Base-by-base conservation (phyloP, 1,140 invertebrate species). In the Coenobita brevimanus region DNA sequence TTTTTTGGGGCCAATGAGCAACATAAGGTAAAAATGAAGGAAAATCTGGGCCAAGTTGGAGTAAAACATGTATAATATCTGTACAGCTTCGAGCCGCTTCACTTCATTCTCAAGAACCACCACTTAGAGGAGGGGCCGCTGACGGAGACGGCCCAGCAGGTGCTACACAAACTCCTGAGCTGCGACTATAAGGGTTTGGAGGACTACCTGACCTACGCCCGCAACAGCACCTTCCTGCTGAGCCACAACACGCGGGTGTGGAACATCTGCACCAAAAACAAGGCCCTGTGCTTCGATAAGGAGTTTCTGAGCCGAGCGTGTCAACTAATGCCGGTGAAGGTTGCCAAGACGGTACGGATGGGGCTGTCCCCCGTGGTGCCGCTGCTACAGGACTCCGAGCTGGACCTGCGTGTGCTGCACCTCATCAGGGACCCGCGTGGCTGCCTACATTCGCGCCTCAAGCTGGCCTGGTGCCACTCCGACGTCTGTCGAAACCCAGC, bases 71-170 rank as follows among this genome's bases (percentile, higher is more conserved):
- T n/a, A n/a, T n/a, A n/a, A n/a, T n/a, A n/a, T n/a, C n/a, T n/a
- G n/a, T n/a, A n/a, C n/a, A 91, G 89, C 67, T 91, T 86, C 30
- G 89, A 90, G 30, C 89, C 89, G 8, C 76, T 90, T 15, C 89
- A 90, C 60, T 81, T 80, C 33, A 54, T 88, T 15, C 57, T 89
- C 10, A 88, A 85, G 46, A 89, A 89, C 27, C 85, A 81, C 54
- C 89, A 90, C 83, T 41, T 90, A 33, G 50, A 90, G 75, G 86
- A 85, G 6, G 89, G 89, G 6, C 82, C 85, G 0, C 41, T 84
- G 13, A 81, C 86, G 6, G 54, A 83, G n/a, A 36, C 54, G 21
- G 82, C 79, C 1, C 24, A 76, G 43, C 54, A 80, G 33, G 64
- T 90, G 3, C 73, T 90, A 17, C 24, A 67, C 62, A 46, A 43